These are phyloP conservation scores for Caenorhabditis latens DNA, from an alignment of 1,140 invertebrate genomes.

Conservation along the genomic window DNA sequence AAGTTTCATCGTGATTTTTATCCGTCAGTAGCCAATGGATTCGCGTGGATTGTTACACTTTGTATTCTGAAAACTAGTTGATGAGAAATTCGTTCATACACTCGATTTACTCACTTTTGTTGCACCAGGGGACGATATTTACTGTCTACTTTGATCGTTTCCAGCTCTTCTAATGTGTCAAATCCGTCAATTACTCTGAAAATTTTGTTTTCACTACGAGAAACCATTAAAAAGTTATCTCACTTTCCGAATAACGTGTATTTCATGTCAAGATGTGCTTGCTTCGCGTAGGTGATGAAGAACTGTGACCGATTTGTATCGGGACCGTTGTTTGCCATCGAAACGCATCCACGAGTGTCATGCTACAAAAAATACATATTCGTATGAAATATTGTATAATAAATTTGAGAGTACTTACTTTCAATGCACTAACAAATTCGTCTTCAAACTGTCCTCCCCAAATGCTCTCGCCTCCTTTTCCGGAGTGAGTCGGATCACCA, in stretches of 20 bases:
- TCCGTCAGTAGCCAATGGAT: constrained; percentile 45
- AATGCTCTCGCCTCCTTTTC: constrained; percentile 91
- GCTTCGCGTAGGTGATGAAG: constrained; percentile 92
- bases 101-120: constrained; percentile 61
- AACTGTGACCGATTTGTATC: constrained; percentile 99
- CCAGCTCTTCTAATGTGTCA: constrained; percentile 93
- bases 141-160: constrained; percentile 87
- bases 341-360: constrained; percentile 87
- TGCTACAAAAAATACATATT: constrained; percentile 82
- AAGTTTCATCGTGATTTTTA: neutral
- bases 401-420: constrained; percentile 81
- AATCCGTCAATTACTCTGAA: constrained; percentile 95
- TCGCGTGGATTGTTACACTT: constrained; percentile 77
- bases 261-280: constrained; percentile 95
- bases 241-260: constrained; percentile 97
- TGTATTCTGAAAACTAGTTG: constrained; percentile 66
- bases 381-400: neutral
- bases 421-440: constrained; percentile 93
- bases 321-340: constrained; percentile 98
- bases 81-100: neutral
- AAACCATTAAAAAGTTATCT: constrained; percentile 26
- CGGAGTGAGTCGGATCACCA: constrained; percentile 91
- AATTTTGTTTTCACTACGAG: constrained; percentile 73
- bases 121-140: constrained; percentile 75
- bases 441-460: constrained; percentile 94